phyloP scores from a whole-genome alignment of 2,888 invertebrate species.

The Gryllus longicercus region DNA sequence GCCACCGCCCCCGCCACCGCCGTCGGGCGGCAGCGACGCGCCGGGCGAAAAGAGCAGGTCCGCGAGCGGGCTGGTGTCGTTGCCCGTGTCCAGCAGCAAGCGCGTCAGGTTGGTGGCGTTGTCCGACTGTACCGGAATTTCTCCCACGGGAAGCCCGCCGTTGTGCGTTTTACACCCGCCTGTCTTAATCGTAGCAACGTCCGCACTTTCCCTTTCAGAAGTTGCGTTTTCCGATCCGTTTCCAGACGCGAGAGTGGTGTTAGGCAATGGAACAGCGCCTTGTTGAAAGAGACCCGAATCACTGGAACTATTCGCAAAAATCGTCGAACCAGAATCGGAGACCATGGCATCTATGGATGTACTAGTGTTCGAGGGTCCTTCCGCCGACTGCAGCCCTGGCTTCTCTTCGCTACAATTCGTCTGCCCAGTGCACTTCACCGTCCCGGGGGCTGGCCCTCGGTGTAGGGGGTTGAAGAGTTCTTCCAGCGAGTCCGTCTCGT shows the following conservation, averaged over 20 bases:
- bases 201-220: not conserved
- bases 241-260: not conserved
- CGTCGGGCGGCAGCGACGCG: not conserved
- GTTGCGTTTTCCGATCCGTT: not conserved
- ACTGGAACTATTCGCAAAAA: not conserved
- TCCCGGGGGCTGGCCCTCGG: not conserved
- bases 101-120: not conserved
- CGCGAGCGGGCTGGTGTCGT: not conserved
- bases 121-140: not conserved
- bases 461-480: not conserved
- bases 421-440: not conserved
- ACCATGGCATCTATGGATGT: not conserved
- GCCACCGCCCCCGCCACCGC: not conserved
- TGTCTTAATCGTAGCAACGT: not conserved
- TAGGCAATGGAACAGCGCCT: not conserved
- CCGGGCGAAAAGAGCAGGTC: too few relatives aligned
- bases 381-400: too few relatives aligned
- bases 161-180: not conserved
- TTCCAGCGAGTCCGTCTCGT: not conserved
- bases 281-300: not conserved
- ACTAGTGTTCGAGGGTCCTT: not conserved
- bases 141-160: not conserved
- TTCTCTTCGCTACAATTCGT: not conserved
- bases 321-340: not conserved
- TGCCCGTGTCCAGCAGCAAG: not conserved